Evolutionary conservation across 2,797 vertebrate genomes (phyloP).

Genomic region (Anolis apletophallus): DNA sequence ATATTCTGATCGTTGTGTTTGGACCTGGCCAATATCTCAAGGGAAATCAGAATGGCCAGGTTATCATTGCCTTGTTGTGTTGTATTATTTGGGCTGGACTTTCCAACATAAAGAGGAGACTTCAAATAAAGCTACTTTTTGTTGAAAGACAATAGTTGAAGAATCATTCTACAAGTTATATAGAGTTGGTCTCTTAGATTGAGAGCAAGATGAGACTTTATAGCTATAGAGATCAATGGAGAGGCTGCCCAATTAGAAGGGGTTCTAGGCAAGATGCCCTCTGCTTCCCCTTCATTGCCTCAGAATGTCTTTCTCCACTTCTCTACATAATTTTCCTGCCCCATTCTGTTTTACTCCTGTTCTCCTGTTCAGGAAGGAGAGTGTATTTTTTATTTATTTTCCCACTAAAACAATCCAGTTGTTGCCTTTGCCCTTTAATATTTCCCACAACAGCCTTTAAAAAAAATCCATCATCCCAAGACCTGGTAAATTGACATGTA

Average conservation of each 20-base stretch:
- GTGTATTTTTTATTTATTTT: neutral
- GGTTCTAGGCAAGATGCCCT: neutral
- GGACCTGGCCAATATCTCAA: neutral
- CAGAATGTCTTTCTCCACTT: neutral
- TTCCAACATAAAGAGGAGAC: neutral
- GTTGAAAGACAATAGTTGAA: neutral
- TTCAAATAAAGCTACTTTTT: neutral
- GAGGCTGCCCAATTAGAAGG: neutral
- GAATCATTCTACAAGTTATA: neutral
- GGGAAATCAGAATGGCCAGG: constrained; percentile 4
- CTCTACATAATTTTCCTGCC: too few relatives aligned
- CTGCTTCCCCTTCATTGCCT: neutral
- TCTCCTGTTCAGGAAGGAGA: neutral
- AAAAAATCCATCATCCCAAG: neutral
- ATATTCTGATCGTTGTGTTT: constrained; percentile 26
- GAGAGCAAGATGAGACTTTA: neutral
- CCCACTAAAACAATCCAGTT: neutral
- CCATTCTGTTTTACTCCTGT: too few relatives aligned
- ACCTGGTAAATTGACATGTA: neutral
- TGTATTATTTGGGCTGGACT: neutral
- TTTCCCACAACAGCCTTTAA: neutral
- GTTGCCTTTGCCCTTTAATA: neutral
- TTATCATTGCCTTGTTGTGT: neutral
- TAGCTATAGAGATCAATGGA: neutral
- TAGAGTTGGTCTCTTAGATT: neutral